Conservation (phyloP, 1,140 invertebrate genomes). For the Leptoteleia sp. region DNA sequence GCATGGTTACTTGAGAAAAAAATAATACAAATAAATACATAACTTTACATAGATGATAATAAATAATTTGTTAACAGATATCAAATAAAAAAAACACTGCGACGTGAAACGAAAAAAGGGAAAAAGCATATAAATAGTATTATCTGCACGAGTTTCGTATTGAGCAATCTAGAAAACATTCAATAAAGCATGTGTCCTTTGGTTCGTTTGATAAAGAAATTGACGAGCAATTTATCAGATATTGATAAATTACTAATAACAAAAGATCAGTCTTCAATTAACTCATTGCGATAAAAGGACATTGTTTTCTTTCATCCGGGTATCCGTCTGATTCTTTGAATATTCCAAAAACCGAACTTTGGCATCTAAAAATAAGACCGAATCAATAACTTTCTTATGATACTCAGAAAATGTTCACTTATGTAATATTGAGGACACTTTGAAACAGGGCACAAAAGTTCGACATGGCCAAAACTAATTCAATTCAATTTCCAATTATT, state of each 20-base stretch:
- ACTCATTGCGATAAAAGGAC: not conserved
- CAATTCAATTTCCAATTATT: not conserved
- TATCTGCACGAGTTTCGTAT: not conserved
- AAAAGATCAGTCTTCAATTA: slow-evolving; percentile 5
- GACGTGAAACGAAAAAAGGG: too few species aligned
- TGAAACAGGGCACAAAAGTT: not conserved
- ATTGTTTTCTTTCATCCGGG: too few species aligned
- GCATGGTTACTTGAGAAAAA: too few species aligned
- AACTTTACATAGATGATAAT: too few species aligned
- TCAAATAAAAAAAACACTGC: not conserved
- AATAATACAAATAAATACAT: too few species aligned
- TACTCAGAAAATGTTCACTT: slow-evolving; percentile 3
- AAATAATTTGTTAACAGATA: not conserved
- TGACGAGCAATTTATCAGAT: not conserved
- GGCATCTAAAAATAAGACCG: slow-evolving; percentile 7
- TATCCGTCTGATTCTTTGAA: too few species aligned
- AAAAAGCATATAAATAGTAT: too few species aligned
- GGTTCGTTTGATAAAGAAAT: not conserved
- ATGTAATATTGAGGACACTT: not conserved
- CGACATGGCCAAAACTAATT: not conserved
- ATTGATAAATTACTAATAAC: not conserved
- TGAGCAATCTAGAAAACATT: too few species aligned
- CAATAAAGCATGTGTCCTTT: too few species aligned
- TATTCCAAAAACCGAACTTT: not conserved
- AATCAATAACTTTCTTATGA: slow-evolving; percentile 13